Evolutionary conservation across 37 sponge, comb jelly and placozoan species (phyloP).

Genomic region (Halichondria panicea): DNA sequence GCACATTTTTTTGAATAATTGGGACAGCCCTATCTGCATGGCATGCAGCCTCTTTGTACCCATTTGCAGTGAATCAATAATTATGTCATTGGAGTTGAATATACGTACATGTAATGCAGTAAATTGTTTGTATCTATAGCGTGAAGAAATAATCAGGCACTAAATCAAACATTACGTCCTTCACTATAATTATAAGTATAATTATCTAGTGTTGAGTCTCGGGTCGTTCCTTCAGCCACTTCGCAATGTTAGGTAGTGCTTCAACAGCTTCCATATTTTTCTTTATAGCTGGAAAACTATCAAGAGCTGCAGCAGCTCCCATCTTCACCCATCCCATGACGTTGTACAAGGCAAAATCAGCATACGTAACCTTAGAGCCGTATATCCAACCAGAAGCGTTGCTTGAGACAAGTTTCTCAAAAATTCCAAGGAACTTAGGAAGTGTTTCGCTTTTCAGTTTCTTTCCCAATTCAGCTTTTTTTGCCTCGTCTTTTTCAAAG

Average conservation of each 20-base stretch:
- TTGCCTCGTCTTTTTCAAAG: constrained; percentile 21
- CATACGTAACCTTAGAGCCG: constrained; percentile 44
- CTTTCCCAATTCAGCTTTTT: neutral
- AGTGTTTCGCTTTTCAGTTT: constrained; percentile 14
- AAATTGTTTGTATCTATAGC: too few species aligned
- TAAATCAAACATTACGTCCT: too few species aligned
- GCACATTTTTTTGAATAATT: too few species aligned
- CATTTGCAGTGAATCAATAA: too few species aligned
- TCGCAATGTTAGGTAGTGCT: constrained; percentile 48
- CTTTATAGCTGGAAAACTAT: constrained; percentile 17
- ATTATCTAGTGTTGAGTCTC: too few species aligned
- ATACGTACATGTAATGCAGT: too few species aligned
- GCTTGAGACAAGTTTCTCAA: constrained; percentile 17
- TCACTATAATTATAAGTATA: too few species aligned
- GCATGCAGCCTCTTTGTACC: too few species aligned
- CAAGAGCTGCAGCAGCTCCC: neutral
- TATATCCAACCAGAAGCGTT: constrained; percentile 29
- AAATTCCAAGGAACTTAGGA: constrained; percentile 3
- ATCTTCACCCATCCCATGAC: neutral
- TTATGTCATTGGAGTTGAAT: too few species aligned
- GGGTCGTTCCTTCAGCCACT: constrained; percentile 60
- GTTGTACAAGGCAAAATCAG: constrained; percentile 30
- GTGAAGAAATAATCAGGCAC: too few species aligned
- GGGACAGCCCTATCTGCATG: too few species aligned
- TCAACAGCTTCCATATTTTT: constrained; percentile 20